Conservation (phyloP, 2,888 invertebrate genomes). For the Heliconius charithonia region DNA sequence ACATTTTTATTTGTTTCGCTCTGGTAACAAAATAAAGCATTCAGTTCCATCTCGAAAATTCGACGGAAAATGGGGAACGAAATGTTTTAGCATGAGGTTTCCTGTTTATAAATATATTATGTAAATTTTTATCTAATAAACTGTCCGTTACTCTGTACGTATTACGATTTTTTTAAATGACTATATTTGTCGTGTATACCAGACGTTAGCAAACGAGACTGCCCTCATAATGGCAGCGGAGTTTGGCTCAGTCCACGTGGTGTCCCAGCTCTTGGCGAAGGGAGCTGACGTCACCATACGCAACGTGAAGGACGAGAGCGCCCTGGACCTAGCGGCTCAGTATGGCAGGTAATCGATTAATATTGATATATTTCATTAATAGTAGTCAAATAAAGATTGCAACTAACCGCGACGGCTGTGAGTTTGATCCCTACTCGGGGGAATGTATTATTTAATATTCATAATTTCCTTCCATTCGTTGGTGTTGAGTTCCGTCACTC, state of each 20-base stretch:
- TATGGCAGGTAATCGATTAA: conserved; percentile 87
- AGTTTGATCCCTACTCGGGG: no score
- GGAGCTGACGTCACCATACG: conserved; percentile 94
- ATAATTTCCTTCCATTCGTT: no score
- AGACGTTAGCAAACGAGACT: conserved; percentile 95
- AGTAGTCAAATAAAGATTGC: no score
- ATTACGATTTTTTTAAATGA: not conserved
- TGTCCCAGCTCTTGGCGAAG: conserved; percentile 91
- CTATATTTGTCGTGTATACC: conserved; percentile 31
- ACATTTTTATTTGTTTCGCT: not conserved
- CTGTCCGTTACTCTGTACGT: not conserved
- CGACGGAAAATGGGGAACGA: not conserved
- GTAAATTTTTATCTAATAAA: not conserved
- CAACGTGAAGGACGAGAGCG: conserved; percentile 94
- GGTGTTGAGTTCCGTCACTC: no score
- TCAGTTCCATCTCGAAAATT: not conserved
- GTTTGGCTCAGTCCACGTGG: conserved; percentile 94
- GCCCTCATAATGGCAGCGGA: conserved; percentile 96
- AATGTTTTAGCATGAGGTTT: not conserved
- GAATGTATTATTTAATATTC: no score
- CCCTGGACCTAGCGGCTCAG: conserved; percentile 97
- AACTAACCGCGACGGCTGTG: not conserved
- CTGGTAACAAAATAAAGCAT: not conserved
- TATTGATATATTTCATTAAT: no score
- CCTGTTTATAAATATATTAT: not conserved